Conservation (phyloP, 2,888 invertebrate genomes). For the Epistrophella euchroma region DNA sequence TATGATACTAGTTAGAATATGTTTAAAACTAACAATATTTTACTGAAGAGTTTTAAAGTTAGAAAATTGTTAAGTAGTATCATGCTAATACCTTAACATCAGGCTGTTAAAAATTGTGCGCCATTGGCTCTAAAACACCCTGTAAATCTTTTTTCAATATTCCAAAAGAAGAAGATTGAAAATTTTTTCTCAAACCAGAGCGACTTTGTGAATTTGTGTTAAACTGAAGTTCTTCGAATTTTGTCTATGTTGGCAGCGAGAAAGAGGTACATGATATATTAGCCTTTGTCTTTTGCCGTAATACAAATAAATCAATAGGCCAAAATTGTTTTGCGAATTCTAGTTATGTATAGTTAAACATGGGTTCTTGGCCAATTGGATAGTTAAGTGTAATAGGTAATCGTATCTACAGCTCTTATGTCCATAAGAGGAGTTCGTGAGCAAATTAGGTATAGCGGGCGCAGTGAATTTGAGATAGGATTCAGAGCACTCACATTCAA, state of each 20-base stretch:
- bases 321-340: constrained; percentile 29
- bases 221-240: background rate
- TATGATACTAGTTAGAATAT: no score
- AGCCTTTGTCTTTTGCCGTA: constrained; percentile 11
- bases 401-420: background rate
- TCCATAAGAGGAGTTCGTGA: background rate
- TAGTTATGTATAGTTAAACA: constrained; percentile 33
- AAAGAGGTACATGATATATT: background rate
- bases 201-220: constrained; percentile 7
- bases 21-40: no score
- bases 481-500: constrained; percentile 1
- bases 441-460: background rate
- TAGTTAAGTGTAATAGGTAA: constrained; percentile 25
- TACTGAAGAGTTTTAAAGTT: no score
- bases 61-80: no score
- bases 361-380: constrained; percentile 42
- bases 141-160: background rate
- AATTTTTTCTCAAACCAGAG: background rate
- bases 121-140: constrained; percentile 11
- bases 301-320: constrained; percentile 43
- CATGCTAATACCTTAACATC: no score
- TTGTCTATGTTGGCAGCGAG: background rate
- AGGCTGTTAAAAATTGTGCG: no score
- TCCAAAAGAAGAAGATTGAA: background rate
- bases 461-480: background rate